Evolutionary conservation across 2,113 vertebrate species (phyloP).

Genomic region (Anhinga anhinga): DNA sequence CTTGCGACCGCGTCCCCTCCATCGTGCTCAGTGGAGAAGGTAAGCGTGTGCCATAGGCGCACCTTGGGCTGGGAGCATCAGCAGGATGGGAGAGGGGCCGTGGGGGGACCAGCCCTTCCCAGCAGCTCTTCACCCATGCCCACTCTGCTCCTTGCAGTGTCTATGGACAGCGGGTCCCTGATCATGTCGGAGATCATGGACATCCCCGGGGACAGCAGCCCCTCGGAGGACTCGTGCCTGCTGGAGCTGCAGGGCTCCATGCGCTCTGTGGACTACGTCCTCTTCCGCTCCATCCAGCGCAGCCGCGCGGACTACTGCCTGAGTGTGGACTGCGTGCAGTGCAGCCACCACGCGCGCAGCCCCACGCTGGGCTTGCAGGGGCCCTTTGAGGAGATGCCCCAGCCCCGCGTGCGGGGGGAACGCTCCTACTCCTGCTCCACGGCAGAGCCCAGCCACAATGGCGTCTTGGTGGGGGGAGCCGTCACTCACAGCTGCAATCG

Average conservation of each 20-base stretch:
- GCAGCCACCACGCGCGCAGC: slow-evolving; percentile 67
- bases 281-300: slow-evolving; percentile 83
- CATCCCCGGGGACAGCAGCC: slow-evolving; percentile 92
- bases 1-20: slow-evolving; percentile 86
- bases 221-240: slow-evolving; percentile 93
- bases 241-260: slow-evolving; percentile 85
- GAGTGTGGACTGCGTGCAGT: slow-evolving; percentile 77
- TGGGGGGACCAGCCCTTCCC: fast-evolving
- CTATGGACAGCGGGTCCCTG: slow-evolving; percentile 93
- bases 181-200: slow-evolving; percentile 92
- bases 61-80: neutral
- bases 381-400: slow-evolving; percentile 76
- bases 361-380: slow-evolving; percentile 72
- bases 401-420: slow-evolving; percentile 80
- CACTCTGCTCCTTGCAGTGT: slow-evolving; percentile 58
- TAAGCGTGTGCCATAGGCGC: fast-evolving
- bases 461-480: slow-evolving; percentile 28
- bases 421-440: slow-evolving; percentile 94
- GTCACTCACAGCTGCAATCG: slow-evolving; percentile 90
- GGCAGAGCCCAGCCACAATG: slow-evolving; percentile 70
- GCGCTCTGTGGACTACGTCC: slow-evolving; percentile 81
- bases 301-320: slow-evolving; percentile 81
- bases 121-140: neutral
- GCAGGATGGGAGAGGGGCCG: fast-evolving
- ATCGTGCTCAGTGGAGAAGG: slow-evolving; percentile 88